A percentile compares a stretch with the other conserved stretches of the same genome.
These are phyloP conservation scores for Belgica antarctica DNA, from an alignment of 2,888 invertebrate species.

Conservation along the genomic window DNA sequence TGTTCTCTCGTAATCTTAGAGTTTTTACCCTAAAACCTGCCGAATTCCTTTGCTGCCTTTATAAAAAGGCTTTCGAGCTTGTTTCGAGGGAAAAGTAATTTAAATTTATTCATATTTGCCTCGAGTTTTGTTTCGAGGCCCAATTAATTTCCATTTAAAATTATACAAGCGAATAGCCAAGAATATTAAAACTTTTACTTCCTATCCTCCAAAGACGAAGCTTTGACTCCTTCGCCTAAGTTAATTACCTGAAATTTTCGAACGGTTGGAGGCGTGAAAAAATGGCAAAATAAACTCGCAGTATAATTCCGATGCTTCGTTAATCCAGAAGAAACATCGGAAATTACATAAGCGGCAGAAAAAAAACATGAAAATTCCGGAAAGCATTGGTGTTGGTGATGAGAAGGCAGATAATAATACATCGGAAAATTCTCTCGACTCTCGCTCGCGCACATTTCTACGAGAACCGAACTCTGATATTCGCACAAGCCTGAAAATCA, in stretches of 20 bases:
- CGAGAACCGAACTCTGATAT: neutral
- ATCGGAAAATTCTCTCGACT: neutral
- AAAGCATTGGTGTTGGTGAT: neutral
- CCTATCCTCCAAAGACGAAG: neutral
- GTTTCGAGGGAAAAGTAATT: neutral
- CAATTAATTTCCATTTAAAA: conserved; percentile 19
- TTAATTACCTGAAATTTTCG: neutral
- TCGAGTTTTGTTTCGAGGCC: neutral
- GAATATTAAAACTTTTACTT: neutral
- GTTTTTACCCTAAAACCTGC: neutral
- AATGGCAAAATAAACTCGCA: neutral
- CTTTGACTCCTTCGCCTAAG: neutral
- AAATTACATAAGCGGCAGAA: neutral
- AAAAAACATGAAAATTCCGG: neutral
- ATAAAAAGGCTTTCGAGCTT: neutral
- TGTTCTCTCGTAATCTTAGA: conserved; percentile 33
- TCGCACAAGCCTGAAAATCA: conserved; percentile 32
- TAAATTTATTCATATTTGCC: conserved; percentile 17
- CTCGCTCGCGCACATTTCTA: neutral
- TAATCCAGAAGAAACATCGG: neutral
- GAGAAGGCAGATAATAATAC: neutral
- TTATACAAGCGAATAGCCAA: neutral
- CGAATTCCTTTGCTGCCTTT: neutral
- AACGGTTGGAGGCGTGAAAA: neutral
- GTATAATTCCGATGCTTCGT: neutral